Evolutionary conservation across 2,113 vertebrate species (phyloP).

Genomic region (Agapornis roseicollis): DNA sequence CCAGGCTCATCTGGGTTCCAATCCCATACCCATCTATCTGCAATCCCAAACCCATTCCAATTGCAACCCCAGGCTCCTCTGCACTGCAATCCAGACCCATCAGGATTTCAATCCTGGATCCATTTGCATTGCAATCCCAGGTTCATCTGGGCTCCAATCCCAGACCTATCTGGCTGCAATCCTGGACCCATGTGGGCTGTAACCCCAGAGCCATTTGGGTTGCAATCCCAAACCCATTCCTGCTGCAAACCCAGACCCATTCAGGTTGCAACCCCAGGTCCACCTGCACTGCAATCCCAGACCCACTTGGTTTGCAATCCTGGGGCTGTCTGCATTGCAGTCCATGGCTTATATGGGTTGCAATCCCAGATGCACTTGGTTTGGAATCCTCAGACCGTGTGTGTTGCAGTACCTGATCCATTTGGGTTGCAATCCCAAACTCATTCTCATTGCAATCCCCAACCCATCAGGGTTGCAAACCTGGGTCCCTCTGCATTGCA

Average conservation of each 20-base stretch:
- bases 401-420: not conserved
- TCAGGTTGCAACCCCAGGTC: not conserved
- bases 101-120: not conserved
- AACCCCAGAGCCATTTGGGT: not conserved
- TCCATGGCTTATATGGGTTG: not conserved
- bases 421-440: not conserved
- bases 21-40: not conserved
- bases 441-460: not conserved
- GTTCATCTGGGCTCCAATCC: not conserved
- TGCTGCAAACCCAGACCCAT: not conserved
- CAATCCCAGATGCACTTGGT: not conserved
- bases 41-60: not conserved
- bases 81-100: not conserved
- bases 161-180: fast-evolving
- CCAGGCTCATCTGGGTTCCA: not conserved
- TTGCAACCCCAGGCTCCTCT: not conserved
- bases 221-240: not conserved
- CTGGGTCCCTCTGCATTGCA: not conserved
- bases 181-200: not conserved
- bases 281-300: not conserved
- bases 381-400: no score
- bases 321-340: fast-evolving
- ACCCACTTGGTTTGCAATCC: not conserved
- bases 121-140: not conserved
- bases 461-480: not conserved